Percentiles rank a stretch among this genome's conserved stretches.
Conservation (phyloP, 2,797 vertebrate genomes). For the Sylvilagus floridanus region DNA sequence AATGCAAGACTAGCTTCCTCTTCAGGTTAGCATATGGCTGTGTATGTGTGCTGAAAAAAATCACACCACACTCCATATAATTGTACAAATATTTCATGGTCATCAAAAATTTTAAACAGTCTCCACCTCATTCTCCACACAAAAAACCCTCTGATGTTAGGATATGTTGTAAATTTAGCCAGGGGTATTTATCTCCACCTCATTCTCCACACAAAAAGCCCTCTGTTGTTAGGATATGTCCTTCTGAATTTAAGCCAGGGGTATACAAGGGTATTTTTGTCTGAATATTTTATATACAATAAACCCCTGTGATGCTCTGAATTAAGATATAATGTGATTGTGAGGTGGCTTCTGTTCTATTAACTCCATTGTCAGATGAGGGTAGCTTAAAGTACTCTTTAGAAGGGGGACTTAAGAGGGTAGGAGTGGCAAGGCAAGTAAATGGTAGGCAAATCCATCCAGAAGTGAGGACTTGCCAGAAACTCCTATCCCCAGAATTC, state of each 20-base stretch:
- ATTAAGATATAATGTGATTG: background rate
- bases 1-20: too few species aligned
- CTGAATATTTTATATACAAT: background rate
- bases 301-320: background rate
- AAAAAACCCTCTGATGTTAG: too few species aligned
- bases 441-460: background rate
- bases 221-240: background rate
- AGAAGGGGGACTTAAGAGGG: background rate
- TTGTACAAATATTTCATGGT: too few species aligned
- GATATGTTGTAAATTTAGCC: too few species aligned
- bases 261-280: background rate
- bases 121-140: too few species aligned
- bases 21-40: too few species aligned
- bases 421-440: background rate
- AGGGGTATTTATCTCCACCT: slow-evolving; percentile 4
- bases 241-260: background rate
- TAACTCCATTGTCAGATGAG: background rate
- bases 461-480: background rate
- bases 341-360: background rate
- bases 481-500: background rate
- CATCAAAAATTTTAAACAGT: too few species aligned
- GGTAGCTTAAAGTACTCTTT: background rate
- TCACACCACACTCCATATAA: too few species aligned
- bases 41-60: too few species aligned
- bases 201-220: background rate